These are phyloP conservation scores for Paracanthobrama guichenoti DNA, from an alignment of 2,113 vertebrate species.

Conservation along the genomic window DNA sequence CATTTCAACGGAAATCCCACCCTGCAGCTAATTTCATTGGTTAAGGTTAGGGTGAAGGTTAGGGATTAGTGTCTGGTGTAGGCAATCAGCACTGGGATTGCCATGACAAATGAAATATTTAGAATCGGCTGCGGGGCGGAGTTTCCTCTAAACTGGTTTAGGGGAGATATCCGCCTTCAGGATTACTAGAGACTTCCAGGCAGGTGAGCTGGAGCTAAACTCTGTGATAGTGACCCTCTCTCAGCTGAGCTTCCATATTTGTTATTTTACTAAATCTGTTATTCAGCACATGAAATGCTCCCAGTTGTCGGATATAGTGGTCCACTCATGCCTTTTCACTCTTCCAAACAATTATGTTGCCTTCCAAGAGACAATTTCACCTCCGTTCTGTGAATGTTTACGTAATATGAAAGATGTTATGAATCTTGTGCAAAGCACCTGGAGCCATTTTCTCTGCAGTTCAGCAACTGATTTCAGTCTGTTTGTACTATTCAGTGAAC, in stretches of 20 bases:
- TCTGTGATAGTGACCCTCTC: background rate
- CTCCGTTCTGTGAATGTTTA: background rate
- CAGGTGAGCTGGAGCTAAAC: no score
- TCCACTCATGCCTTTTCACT: slow-evolving; percentile 7
- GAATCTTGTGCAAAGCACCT: slow-evolving; percentile 14
- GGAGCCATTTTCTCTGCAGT: slow-evolving; percentile 18
- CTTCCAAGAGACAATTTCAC: slow-evolving; percentile 8
- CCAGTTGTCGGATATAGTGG: background rate
- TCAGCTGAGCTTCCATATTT: background rate
- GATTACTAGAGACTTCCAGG: no score
- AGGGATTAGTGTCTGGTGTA: no score
- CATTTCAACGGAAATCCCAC: no score
- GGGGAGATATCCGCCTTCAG: no score
- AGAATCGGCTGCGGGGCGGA: no score
- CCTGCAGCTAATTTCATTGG: no score
- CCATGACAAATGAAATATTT: no score
- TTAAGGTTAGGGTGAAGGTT: no score
- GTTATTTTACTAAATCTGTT: background rate
- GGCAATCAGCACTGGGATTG: no score
- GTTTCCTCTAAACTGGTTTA: no score
- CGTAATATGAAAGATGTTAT: slow-evolving; percentile 10
- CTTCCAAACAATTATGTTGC: slow-evolving; percentile 17
- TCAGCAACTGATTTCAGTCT: slow-evolving; percentile 20
- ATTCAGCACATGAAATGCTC: background rate
- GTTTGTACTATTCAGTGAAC: slow-evolving; percentile 32